phyloP scores from a whole-genome alignment of 2,113 vertebrate genomes.

The Sialia sialis region DNA sequence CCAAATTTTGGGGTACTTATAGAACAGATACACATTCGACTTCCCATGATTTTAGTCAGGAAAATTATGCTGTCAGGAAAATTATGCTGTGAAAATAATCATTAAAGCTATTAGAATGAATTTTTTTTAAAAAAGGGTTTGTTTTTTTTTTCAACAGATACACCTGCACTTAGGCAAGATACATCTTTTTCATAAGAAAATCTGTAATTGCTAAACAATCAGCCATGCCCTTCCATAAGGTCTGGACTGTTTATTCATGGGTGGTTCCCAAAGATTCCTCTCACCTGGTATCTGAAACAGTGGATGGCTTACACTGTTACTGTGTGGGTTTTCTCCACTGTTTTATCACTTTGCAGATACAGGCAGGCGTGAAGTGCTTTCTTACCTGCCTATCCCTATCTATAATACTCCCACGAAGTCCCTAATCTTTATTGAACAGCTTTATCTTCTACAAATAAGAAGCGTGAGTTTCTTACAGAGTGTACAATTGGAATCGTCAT shows the following conservation, averaged over 20 bases:
- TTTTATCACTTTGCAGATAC: constrained; percentile 3
- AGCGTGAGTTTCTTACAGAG: background rate
- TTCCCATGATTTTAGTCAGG: background rate
- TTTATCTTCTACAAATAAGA: constrained; percentile 59
- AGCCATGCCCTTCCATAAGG: background rate
- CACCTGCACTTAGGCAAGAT: background rate
- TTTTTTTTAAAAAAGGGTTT: accelerated
- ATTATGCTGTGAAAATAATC: background rate
- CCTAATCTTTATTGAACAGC: background rate
- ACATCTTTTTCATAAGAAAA: background rate
- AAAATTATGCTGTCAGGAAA: background rate
- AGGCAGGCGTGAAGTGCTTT: background rate
- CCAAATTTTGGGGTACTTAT: background rate
- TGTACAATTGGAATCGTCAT: background rate
- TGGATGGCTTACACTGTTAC: background rate
- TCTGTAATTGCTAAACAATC: background rate
- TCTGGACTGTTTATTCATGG: background rate
- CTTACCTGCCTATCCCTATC: background rate
- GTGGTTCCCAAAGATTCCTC: background rate
- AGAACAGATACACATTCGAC: background rate
- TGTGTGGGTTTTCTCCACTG: background rate
- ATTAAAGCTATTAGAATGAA: background rate
- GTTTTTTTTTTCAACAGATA: background rate
- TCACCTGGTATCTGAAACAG: background rate
- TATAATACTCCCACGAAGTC: background rate